Percentiles rank a stretch among this genome's conserved stretches.
Evolutionary conservation across 2,797 vertebrate genomes (phyloP).

Genomic region (Xenopus petersii): DNA sequence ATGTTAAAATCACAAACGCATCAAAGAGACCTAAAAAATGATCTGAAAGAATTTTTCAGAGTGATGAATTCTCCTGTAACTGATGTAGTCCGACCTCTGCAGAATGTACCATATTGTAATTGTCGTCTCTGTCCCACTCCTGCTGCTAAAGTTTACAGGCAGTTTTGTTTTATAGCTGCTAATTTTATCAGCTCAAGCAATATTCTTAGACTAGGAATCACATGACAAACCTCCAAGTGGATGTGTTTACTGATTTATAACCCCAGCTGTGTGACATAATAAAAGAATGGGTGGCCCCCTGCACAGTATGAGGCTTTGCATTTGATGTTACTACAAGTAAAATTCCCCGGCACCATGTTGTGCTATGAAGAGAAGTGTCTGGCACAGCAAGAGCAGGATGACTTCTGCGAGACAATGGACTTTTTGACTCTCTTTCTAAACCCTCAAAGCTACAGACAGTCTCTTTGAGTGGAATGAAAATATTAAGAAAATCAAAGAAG

Average conservation of each 20-base stretch:
- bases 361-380: background rate
- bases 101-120: too few relatives aligned
- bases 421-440: too few relatives aligned
- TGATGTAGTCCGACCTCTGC: too few relatives aligned
- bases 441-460: constrained; percentile 10
- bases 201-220: background rate
- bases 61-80: too few relatives aligned
- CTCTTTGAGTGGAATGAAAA: constrained; percentile 37
- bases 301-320: background rate
- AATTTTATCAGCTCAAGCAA: background rate
- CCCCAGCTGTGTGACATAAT: background rate
- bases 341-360: background rate
- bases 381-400: constrained; percentile 1
- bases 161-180: too few relatives aligned
- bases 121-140: too few relatives aligned
- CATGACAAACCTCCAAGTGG: too few relatives aligned
- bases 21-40: too few relatives aligned
- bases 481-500: constrained; percentile 38
- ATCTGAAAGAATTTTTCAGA: too few relatives aligned
- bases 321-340: constrained; percentile 10
- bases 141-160: too few relatives aligned
- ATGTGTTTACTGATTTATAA: background rate
- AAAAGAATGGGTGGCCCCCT: too few relatives aligned
- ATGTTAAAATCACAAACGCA: too few relatives aligned
- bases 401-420: constrained; percentile 2